These are phyloP conservation scores for Threskiornis aethiopicus DNA, from an alignment of 2,797 vertebrate genomes.

Conservation along the genomic window DNA sequence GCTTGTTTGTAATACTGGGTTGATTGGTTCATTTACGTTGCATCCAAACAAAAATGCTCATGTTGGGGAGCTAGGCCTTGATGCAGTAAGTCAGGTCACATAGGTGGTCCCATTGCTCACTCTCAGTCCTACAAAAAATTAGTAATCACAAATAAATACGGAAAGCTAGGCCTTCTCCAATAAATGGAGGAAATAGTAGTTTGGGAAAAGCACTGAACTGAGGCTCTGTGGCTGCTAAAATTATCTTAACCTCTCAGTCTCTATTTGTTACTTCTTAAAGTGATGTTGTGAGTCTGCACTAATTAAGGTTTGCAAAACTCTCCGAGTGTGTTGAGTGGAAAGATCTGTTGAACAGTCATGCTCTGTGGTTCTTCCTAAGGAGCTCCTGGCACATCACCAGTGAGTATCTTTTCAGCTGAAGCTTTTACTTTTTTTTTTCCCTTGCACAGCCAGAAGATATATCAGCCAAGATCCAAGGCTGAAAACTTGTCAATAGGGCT, in stretches of 20 bases:
- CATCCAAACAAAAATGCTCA: not conserved
- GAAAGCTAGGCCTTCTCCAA: not conserved
- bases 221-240: not conserved
- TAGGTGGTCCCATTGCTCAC: rapidly evolving
- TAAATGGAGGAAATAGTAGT: not conserved
- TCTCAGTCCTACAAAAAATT: not conserved
- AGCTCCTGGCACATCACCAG: not conserved
- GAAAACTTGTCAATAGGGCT: not conserved
- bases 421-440: not conserved
- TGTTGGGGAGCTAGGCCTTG: not conserved
- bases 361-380: not conserved
- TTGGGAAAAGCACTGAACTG: not conserved
- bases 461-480: not conserved
- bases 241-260: not conserved
- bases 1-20: not conserved
- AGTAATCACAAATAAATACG: not conserved
- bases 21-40: rapidly evolving
- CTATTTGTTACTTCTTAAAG: not conserved
- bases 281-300: not conserved
- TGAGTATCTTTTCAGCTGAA: not conserved
- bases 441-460: not conserved
- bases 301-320: not conserved
- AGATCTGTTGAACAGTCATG: not conserved
- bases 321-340: not conserved
- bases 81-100: not conserved